Conservation (phyloP, 2,888 invertebrate genomes). For the Cheilosia vernalis region DNA sequence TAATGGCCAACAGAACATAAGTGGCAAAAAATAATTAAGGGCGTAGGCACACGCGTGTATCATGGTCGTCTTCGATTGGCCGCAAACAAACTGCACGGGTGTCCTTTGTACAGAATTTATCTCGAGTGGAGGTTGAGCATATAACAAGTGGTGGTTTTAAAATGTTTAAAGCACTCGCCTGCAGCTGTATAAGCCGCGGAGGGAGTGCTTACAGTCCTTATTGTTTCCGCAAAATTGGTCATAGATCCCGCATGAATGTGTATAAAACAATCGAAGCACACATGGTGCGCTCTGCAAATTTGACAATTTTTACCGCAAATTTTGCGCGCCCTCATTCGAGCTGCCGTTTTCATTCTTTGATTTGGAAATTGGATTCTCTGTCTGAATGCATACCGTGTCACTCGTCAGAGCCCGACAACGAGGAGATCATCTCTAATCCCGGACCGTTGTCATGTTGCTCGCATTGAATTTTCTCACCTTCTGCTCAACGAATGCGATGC, state of each 20-base stretch:
- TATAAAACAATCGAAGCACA: slow-evolving; percentile 8
- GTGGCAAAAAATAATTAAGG: slow-evolving; percentile 68
- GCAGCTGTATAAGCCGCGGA: slow-evolving; percentile 40
- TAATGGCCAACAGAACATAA: slow-evolving; percentile 62
- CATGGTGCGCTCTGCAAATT: background rate
- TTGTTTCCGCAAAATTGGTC: slow-evolving; percentile 60
- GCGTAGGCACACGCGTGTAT: slow-evolving; percentile 22
- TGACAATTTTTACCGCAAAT: slow-evolving; percentile 29
- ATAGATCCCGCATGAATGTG: slow-evolving; percentile 62
- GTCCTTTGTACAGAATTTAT: slow-evolving; percentile 63
- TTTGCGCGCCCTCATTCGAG: slow-evolving; percentile 49
- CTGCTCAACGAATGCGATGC: slow-evolving; percentile 55
- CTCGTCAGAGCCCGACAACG: slow-evolving; percentile 49
- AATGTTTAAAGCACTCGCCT: slow-evolving; percentile 11
- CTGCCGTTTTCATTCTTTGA: slow-evolving; percentile 20
- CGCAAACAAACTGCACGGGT: slow-evolving; percentile 72
- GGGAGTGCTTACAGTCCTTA: slow-evolving; percentile 1
- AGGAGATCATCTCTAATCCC: slow-evolving; percentile 74
- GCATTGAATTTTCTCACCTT: slow-evolving; percentile 68
- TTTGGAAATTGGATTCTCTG: slow-evolving; percentile 69
- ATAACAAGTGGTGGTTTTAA: slow-evolving; percentile 21
- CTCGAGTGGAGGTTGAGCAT: slow-evolving; percentile 56
- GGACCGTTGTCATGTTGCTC: slow-evolving; percentile 59
- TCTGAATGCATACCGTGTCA: slow-evolving; percentile 34
- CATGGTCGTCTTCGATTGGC: slow-evolving; percentile 66